Evolutionary conservation across 1,140 invertebrate genomes (phyloP), one percentile per base, ranked within the genome.

Genomic region (Hycleus phaleratus): DNA sequence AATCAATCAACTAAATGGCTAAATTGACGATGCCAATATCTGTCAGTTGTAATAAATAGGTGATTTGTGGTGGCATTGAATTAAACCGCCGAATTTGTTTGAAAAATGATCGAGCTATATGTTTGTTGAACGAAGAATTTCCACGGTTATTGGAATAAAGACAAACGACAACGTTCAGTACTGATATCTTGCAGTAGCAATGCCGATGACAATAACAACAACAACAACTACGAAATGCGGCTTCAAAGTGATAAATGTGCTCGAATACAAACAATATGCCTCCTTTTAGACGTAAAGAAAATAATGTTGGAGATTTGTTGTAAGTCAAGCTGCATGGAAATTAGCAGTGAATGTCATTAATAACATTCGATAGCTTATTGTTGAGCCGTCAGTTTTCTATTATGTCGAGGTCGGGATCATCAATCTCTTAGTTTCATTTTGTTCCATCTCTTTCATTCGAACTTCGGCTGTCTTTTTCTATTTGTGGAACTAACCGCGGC

Each of bases 311-410:
- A 60, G 54, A 60, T 57, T 60, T 60, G 59, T 60, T 60, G 53
- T 56, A 54, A 60, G 58, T 63, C 59, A 59, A 53, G 39, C 49
- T 62, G 49, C 55, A 60, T 60, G 61, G 56, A 60, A 62, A 65
- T 65, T 62, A 62, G 56, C 53, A 48, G 58, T 46, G 58, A 59
- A 62, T 54, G 51, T 53, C 63, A 64, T 64, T 62, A 61, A 61
- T 64, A 64, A 64, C 57, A 58, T 59, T 64, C 60, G 60, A 64
- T 64, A 49, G 60, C 64, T 66, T 63, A 66, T 66, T 66, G 64
- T 65, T 62, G 57, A 42, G 45, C 57, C 48, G 63, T 66, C 55
- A 63, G 59, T 63, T 63, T 63, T 63, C 62, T 63, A 63, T 63
- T 63, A 63, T 63, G 52, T 48, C 46, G 55, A 44, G 56, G 50